A percentile compares a stretch with the other conserved stretches of the same genome.
Evolutionary conservation across 2,888 invertebrate species (phyloP).

Genomic region (Theretra japonica): DNA sequence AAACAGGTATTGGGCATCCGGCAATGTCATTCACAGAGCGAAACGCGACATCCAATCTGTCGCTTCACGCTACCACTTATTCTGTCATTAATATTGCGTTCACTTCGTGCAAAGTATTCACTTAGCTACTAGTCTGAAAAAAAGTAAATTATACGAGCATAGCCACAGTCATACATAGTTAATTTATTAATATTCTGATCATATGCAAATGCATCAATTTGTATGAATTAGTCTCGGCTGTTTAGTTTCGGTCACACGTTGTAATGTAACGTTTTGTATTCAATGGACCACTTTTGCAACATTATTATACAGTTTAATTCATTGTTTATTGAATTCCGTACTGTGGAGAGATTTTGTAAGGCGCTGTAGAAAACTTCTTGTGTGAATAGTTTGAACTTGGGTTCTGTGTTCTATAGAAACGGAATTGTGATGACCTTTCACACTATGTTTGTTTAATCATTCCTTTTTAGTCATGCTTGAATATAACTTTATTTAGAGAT

Average conservation of each 20-base stretch:
- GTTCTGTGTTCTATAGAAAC: no score
- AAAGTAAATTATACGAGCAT: no score
- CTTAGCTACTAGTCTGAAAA: no score
- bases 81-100: no score
- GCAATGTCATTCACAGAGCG: no score
- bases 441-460: neutral
- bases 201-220: conserved; percentile 21
- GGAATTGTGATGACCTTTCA: neutral
- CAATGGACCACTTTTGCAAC: conserved; percentile 16
- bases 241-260: conserved; percentile 23
- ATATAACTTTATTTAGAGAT: no score
- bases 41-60: no score
- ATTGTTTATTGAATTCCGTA: conserved; percentile 3
- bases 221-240: conserved; percentile 14
- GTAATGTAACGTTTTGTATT: conserved; percentile 10
- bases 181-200: conserved; percentile 6
- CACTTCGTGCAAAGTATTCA: no score
- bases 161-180: neutral
- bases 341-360: neutral
- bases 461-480: no score
- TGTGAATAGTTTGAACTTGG: neutral
- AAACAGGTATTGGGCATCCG: no score
- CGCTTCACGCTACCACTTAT: no score
- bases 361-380: conserved; percentile 1
- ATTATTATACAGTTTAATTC: conserved; percentile 6